These are phyloP conservation scores for Acrocephalus kingi DNA, from an alignment of 2,113 vertebrate genomes.

Conservation along the genomic window DNA sequence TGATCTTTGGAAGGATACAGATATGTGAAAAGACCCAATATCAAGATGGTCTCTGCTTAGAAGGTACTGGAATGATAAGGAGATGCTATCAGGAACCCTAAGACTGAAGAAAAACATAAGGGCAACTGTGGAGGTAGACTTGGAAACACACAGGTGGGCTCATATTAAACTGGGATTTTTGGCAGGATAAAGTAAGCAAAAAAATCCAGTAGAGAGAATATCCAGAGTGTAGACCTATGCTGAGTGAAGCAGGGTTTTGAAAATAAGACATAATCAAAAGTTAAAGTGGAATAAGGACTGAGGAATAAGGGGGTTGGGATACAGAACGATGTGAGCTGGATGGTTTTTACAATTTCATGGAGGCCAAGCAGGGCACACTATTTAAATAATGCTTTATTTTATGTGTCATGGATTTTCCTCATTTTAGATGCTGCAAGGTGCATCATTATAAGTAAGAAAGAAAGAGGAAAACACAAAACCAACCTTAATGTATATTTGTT, in stretches of 20 bases:
- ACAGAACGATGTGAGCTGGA: rapidly evolving
- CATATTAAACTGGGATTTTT: not conserved
- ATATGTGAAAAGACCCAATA: not conserved
- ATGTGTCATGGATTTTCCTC: not conserved
- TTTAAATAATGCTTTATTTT: not conserved
- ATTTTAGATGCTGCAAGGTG: not conserved
- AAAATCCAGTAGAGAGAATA: not conserved
- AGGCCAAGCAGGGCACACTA: not conserved
- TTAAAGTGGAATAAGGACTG: not conserved
- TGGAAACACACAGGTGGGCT: not conserved
- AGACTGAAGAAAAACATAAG: not conserved
- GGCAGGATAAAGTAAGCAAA: not conserved
- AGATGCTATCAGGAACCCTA: not conserved
- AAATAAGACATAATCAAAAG: not conserved
- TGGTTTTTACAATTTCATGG: not conserved
- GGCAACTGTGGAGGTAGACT: not conserved
- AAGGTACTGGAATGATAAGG: not conserved
- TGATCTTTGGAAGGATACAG: not conserved
- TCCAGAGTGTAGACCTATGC: not conserved
- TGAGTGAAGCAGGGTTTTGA: not conserved
- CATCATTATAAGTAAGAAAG: not conserved
- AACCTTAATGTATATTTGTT: not conserved
- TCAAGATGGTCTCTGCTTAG: rapidly evolving
- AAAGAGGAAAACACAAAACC: not conserved
- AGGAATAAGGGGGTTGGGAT: not conserved